Evolutionary conservation across 2,113 vertebrate species (phyloP).

Genomic region (Sander vitreus): DNA sequence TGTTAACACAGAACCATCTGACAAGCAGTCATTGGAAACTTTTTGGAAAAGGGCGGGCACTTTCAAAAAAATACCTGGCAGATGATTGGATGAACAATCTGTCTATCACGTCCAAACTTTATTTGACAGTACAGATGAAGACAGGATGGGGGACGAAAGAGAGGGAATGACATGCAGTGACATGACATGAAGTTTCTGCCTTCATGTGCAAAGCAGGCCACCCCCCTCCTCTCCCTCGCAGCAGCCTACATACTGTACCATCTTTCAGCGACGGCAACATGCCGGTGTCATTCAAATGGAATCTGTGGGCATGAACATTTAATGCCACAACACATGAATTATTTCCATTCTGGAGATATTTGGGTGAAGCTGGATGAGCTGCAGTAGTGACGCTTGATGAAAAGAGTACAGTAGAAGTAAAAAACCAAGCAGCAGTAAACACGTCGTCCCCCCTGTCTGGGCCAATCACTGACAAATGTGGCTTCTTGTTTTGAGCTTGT

Average conservation of each 20-base stretch:
- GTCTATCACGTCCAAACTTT: too few species aligned
- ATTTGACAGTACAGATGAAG: too few species aligned
- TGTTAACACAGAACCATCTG: too few species aligned
- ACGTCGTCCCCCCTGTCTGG: constrained; percentile 6
- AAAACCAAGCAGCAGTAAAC: constrained; percentile 34
- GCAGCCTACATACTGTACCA: not conserved
- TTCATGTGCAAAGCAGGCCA: not conserved
- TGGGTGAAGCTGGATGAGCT: not conserved
- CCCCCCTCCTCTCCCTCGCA: not conserved
- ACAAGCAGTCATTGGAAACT: too few species aligned
- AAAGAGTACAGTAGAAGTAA: not conserved
- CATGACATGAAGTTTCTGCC: not conserved
- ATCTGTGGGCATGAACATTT: constrained; percentile 15
- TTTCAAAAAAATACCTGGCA: too few species aligned
- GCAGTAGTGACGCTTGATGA: constrained; percentile 4
- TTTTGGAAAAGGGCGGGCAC: too few species aligned
- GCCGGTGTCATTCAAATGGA: not conserved
- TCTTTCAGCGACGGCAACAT: not conserved
- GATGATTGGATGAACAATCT: too few species aligned
- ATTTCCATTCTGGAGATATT: constrained; percentile 39
- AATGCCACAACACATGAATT: constrained; percentile 31
- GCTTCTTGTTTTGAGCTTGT: constrained; percentile 54
- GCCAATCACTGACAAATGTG: constrained; percentile 64
- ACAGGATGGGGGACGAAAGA: too few species aligned
- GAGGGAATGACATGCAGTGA: too few species aligned